phyloP scores from a whole-genome alignment of 2,797 vertebrate genomes.

The Micrastur ruficollis region DNA sequence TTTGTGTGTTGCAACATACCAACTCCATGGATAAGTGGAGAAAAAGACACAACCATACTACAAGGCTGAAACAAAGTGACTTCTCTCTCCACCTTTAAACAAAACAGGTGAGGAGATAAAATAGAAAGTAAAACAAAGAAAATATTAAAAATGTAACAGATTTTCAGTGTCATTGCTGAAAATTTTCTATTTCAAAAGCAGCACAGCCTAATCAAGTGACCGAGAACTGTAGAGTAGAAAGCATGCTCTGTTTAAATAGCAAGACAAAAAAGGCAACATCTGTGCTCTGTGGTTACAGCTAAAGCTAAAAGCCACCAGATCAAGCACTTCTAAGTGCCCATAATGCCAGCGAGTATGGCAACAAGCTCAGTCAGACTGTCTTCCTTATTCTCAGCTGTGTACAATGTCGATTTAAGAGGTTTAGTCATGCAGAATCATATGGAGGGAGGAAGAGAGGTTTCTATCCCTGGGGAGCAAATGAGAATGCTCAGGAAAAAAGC shows the following conservation, averaged over 20 bases:
- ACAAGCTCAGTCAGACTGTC: not conserved
- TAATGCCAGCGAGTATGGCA: not conserved
- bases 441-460: not conserved
- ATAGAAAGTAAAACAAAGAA: not conserved
- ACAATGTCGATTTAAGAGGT: not conserved
- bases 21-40: not conserved
- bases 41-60: not conserved
- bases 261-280: not conserved
- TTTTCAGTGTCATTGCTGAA: not conserved
- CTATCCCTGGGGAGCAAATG: not conserved
- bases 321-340: not conserved
- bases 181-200: not conserved
- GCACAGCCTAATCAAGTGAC: not conserved
- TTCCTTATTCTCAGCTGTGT: not conserved
- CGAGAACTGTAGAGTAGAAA: not conserved
- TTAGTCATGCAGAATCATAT: not conserved
- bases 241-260: not conserved
- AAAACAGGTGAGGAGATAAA: not conserved
- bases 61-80: not conserved
- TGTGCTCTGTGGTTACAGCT: not conserved
- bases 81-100: not conserved
- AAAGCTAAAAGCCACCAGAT: not conserved
- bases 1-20: not conserved
- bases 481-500: not conserved
- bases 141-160: not conserved